Conservation (phyloP, 2,797 vertebrate species). For the Galago senegalensis region DNA sequence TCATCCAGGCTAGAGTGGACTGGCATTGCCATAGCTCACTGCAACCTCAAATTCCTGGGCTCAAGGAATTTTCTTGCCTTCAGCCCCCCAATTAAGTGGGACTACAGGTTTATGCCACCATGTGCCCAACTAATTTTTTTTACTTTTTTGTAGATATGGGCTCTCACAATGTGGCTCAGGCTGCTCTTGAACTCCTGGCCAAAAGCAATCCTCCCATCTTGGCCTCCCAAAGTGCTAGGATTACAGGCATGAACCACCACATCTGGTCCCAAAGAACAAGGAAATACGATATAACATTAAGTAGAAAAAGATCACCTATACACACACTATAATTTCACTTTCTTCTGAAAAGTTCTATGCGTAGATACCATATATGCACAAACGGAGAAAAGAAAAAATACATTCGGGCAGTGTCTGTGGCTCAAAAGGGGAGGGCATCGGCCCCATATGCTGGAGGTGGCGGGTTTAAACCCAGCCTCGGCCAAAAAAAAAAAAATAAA, state of each 20-base stretch:
- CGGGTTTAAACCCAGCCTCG: no score
- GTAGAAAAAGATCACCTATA: neutral
- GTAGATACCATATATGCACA: neutral
- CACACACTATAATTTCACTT: neutral
- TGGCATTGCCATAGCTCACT: neutral
- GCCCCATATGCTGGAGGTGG: no score
- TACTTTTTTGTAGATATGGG: neutral
- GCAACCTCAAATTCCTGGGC: neutral
- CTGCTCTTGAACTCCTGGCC: neutral
- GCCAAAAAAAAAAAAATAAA: neutral
- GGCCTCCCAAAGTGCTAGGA: neutral
- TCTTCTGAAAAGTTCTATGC: slow-evolving; percentile 29
- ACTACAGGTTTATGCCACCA: neutral
- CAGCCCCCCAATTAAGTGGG: neutral
- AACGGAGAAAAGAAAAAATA: slow-evolving; percentile 9
- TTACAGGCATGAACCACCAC: neutral
- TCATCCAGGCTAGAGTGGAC: neutral
- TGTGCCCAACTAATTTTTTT: neutral
- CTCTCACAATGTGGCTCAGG: neutral
- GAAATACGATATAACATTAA: slow-evolving; percentile 15
- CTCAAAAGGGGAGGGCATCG: no score
- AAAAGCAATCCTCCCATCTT: neutral
- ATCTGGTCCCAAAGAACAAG: neutral
- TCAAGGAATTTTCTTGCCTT: neutral
- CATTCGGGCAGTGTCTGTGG: no score